phyloP scores from a whole-genome alignment of 2,888 invertebrate species.

The Eledone cirrhosa region DNA sequence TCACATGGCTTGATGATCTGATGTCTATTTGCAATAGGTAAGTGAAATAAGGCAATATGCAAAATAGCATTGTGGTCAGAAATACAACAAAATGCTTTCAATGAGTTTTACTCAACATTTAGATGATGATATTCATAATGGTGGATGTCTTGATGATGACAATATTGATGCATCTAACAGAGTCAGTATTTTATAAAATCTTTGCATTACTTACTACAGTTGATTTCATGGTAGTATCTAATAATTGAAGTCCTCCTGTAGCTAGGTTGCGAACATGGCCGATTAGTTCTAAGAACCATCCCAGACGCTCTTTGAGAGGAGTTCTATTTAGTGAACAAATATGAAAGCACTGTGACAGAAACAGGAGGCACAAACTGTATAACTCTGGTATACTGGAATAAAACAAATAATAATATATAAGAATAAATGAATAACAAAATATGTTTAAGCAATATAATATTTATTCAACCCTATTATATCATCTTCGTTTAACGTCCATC shows the following conservation, averaged over 20 bases:
- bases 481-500: no score
- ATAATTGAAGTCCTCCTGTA: constrained; percentile 40
- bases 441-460: not conserved
- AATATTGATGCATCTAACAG: not conserved
- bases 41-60: no score
- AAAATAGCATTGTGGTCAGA: no score
- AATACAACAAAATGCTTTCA: no score
- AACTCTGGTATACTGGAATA: constrained; percentile 32
- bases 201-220: constrained; percentile 33
- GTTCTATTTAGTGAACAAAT: constrained; percentile 30
- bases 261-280: constrained; percentile 58
- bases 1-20: no score
- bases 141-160: not conserved
- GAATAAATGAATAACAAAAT: constrained; percentile 2
- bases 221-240: constrained; percentile 36
- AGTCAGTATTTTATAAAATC: no score
- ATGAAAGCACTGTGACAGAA: constrained; percentile 32
- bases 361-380: constrained; percentile 16
- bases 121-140: not conserved
- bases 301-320: constrained; percentile 42
- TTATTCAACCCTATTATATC: not conserved
- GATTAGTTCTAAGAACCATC: constrained; percentile 61
- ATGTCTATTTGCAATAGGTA: no score
- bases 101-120: no score
- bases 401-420: not conserved